These are phyloP conservation scores for Orchestia grillus DNA, from an alignment of 1,140 invertebrate species.

Conservation along the genomic window DNA sequence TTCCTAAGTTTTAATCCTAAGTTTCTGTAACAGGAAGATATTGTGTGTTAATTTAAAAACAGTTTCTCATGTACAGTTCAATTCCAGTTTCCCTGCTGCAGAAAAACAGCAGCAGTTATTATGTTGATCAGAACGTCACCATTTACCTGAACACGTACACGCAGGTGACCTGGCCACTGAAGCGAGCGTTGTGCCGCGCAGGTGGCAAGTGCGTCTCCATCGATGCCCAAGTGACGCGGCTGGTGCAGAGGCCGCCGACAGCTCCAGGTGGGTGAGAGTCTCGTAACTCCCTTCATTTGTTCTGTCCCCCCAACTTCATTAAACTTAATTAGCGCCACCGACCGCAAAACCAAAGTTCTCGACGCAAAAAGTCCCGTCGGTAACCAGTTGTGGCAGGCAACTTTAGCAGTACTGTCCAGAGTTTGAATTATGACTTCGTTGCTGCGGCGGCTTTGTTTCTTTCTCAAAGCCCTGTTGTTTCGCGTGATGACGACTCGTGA, in stretches of 20 bases:
- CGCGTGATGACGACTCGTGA: background rate
- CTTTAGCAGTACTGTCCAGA: background rate
- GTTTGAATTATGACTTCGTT: background rate
- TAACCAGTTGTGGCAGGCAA: background rate
- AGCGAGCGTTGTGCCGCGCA: background rate
- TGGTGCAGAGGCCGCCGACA: no score
- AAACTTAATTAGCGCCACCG: background rate
- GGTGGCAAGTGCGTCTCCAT: background rate
- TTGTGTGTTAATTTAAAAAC: no score
- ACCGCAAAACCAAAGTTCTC: background rate
- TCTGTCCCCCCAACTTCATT: background rate
- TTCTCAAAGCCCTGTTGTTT: background rate
- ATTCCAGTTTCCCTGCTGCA: background rate
- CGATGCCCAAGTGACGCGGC: background rate
- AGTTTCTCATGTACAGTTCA: no score
- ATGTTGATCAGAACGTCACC: no score
- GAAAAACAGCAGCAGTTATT: background rate
- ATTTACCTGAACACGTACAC: no score
- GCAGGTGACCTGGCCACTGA: background rate
- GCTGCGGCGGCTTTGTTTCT: background rate
- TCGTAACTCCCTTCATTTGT: background rate
- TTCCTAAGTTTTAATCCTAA: no score
- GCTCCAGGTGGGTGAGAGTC: background rate
- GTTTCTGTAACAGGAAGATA: no score
- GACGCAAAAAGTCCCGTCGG: background rate